Evolutionary conservation across 2,113 vertebrate species (phyloP).

Genomic region (Pteropus alecto): DNA sequence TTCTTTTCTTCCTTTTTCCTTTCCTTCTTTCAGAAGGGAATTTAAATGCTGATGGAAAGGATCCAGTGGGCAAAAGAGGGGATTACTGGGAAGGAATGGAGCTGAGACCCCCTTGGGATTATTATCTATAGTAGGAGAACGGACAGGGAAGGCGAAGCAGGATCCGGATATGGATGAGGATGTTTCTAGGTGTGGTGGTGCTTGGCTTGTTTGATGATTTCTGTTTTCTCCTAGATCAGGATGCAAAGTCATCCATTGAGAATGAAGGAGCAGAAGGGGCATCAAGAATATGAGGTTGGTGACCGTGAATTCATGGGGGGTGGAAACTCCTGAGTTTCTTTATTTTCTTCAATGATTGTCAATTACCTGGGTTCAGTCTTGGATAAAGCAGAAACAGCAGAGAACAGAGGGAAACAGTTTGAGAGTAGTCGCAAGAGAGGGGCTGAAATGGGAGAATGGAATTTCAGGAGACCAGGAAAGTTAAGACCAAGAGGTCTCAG

Average conservation of each 20-base stretch:
- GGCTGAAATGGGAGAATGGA: neutral
- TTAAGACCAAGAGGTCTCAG: neutral
- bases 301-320: neutral
- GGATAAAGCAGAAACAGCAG: neutral
- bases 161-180: fast-evolving
- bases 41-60: neutral
- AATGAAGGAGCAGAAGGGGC: neutral
- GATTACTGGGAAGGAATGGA: neutral
- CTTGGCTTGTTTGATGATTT: neutral
- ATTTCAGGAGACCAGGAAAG: neutral
- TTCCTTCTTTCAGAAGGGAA: neutral
- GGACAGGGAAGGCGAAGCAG: no score
- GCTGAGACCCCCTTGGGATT: neutral
- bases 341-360: neutral
- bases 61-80: neutral
- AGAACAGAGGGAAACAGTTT: neutral
- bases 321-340: neutral
- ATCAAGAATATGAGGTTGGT: neutral
- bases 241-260: neutral
- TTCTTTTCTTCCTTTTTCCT: neutral
- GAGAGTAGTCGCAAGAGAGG: neutral
- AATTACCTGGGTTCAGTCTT: neutral
- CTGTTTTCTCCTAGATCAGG: neutral
- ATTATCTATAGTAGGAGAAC: neutral
- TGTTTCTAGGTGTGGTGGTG: neutral